Conservation (phyloP, 2,113 vertebrate species). For the Megaleporinus macrocephalus region DNA sequence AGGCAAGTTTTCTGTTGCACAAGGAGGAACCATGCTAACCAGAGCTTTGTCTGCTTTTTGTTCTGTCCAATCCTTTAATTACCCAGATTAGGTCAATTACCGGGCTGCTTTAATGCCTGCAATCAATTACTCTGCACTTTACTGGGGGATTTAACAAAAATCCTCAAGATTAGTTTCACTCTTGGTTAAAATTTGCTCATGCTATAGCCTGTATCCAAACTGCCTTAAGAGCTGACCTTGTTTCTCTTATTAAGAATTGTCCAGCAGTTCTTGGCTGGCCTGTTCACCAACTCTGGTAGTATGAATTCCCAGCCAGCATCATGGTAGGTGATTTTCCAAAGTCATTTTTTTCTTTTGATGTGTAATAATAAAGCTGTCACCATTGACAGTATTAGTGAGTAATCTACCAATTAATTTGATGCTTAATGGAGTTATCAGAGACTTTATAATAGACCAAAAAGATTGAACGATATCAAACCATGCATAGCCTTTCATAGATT, state of each 20-base stretch:
- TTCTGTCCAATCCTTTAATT: constrained; percentile 7
- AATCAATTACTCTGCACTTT: constrained; percentile 5
- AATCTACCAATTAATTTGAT: not conserved
- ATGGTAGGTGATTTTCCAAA: constrained; percentile 73
- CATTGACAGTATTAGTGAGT: not conserved
- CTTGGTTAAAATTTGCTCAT: not conserved
- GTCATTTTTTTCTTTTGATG: not conserved
- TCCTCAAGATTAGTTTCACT: not conserved
- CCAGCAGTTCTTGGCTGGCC: constrained; percentile 88
- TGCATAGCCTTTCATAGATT: no score
- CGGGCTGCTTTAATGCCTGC: not conserved
- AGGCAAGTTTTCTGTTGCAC: not conserved
- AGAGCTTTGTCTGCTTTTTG: constrained; percentile 19
- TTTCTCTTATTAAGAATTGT: constrained; percentile 79
- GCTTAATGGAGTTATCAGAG: no score
- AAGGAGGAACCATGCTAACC: not conserved
- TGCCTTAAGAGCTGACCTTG: not conserved
- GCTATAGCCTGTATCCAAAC: not conserved
- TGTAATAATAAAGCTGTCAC: not conserved
- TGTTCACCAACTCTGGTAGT: constrained; percentile 84
- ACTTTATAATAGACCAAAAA: no score
- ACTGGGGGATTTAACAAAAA: not conserved
- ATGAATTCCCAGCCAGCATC: constrained; percentile 81
- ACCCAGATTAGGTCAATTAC: constrained; percentile 16
- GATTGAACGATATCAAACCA: not conserved